A percentile compares a stretch with the other conserved stretches of the same genome.
phyloP scores from a whole-genome alignment of 2,888 invertebrate species.

The Oasisia sp. region DNA sequence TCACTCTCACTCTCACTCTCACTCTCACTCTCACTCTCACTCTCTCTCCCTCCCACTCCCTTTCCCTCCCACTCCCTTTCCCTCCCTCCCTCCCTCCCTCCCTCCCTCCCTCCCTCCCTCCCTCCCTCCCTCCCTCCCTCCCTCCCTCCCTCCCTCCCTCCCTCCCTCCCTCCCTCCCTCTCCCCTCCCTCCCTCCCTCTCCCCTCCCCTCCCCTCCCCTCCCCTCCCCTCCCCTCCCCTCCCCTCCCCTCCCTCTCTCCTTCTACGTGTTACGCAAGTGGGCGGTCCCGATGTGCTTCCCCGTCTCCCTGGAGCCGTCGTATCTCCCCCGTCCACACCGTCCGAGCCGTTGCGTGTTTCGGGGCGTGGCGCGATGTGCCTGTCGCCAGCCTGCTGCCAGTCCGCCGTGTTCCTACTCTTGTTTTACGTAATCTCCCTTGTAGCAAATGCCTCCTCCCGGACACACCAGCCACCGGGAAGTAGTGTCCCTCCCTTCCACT shows the following conservation, averaged over 20 bases:
- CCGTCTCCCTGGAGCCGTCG: background rate
- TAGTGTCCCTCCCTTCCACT: background rate
- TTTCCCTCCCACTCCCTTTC: no score
- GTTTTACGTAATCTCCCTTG: background rate
- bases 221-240: no score
- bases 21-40: no score
- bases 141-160: no score
- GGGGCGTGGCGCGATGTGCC: background rate
- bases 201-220: no score
- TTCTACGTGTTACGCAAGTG: background rate
- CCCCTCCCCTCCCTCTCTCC: background rate
- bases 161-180: no score
- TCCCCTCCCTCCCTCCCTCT: no score
- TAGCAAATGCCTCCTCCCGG: background rate
- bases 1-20: no score
- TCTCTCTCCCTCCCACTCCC: no score
- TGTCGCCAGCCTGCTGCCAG: background rate
- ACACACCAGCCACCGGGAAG: background rate
- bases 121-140: no score
- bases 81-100: no score
- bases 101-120: no score
- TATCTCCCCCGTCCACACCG: background rate
- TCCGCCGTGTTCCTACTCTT: background rate
- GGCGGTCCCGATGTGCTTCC: background rate
- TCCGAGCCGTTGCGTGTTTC: background rate